Evolutionary conservation across 2,888 invertebrate genomes (phyloP).

Genomic region (Eilema caniola): DNA sequence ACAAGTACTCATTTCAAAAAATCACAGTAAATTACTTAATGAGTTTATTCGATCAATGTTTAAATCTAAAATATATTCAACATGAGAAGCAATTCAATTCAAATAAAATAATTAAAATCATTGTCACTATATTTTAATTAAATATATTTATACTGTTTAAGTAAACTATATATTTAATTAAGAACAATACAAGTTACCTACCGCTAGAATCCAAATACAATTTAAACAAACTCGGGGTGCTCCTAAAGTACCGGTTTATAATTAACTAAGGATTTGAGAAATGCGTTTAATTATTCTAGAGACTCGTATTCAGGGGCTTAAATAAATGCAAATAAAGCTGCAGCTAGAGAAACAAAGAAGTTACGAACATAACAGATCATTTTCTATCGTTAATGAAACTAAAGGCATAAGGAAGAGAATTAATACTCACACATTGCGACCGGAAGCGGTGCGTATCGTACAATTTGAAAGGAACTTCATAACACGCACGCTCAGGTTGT

Average conservation of each 20-base stretch:
- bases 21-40: no score
- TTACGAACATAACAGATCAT: not conserved
- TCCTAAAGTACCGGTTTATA: not conserved
- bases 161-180: no score
- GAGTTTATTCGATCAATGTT: not conserved
- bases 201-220: not conserved
- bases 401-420: no score
- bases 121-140: no score
- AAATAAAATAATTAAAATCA: not conserved
- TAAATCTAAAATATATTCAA: not conserved
- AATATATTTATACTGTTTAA: no score
- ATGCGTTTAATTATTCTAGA: slow-evolving; percentile 4
- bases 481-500: no score
- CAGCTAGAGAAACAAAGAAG: not conserved
- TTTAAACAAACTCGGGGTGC: not conserved
- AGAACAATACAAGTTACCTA: no score
- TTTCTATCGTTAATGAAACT: not conserved
- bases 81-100: not conserved
- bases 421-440: no score
- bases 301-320: not conserved
- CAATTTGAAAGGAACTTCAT: no score
- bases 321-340: not conserved
- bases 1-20: no score
- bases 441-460: no score
- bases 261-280: not conserved